phyloP scores from a whole-genome alignment of 2,113 vertebrate species.

The Triplophysa rosa region DNA sequence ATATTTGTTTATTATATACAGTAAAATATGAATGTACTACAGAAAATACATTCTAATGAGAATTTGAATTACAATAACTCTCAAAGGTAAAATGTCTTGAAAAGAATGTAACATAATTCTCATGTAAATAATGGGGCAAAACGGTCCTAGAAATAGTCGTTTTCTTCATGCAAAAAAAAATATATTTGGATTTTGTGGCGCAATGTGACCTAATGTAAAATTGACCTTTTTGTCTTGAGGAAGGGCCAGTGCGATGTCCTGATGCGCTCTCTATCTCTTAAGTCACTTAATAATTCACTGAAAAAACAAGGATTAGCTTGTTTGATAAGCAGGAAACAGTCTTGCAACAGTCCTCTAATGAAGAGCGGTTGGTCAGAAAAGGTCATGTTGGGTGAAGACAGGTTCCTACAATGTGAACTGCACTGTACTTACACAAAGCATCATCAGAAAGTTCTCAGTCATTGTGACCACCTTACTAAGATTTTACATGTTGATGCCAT shows the following conservation, averaged over 20 bases:
- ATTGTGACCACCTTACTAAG: background rate
- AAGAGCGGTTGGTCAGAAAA: conserved; percentile 32
- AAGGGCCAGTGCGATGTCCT: no score
- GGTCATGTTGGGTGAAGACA: conserved; percentile 25
- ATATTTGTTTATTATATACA: background rate
- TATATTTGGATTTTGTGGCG: no score
- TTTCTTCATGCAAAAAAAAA: no score
- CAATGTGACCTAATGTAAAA: no score
- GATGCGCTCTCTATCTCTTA: conserved; percentile 1
- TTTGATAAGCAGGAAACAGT: conserved; percentile 44
- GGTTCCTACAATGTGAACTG: background rate
- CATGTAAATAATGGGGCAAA: no score
- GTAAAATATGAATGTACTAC: background rate
- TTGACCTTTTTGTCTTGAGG: no score
- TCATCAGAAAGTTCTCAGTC: background rate
- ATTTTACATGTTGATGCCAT: background rate
- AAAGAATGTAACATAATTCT: no score
- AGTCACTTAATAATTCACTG: background rate
- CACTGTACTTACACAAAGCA: background rate
- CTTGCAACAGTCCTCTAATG: conserved; percentile 34
- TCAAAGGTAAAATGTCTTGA: no score
- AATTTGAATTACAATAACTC: no score
- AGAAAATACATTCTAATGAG: no score
- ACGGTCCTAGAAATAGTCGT: no score
- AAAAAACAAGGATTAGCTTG: conserved; percentile 26